phyloP scores from a whole-genome alignment of 2,113 vertebrate species.

The Ceyx cyanopectus region DNA sequence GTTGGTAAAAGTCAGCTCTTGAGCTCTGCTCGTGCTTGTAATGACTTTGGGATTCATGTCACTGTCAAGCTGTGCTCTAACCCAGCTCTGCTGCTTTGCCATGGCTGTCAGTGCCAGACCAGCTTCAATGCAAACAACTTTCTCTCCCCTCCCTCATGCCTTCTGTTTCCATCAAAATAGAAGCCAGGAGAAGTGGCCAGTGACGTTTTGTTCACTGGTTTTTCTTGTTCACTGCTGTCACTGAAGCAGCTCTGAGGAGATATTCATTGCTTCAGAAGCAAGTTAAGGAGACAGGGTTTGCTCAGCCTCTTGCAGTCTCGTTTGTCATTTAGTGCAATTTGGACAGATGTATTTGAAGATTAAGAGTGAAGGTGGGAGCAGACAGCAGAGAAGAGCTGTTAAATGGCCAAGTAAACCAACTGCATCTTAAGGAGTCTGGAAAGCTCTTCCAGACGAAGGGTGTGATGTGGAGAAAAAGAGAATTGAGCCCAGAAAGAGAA shows the following conservation, averaged over 20 bases:
- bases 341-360: slow-evolving; percentile 39
- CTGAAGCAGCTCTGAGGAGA: neutral
- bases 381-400: slow-evolving; percentile 17
- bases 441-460: neutral
- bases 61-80: neutral
- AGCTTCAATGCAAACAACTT: neutral
- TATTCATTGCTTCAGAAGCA: neutral
- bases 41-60: neutral
- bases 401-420: slow-evolving; percentile 37
- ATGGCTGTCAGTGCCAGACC: neutral
- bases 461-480: neutral
- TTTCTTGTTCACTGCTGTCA: neutral
- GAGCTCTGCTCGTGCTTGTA: neutral
- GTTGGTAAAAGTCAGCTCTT: neutral
- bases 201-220: neutral
- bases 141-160: neutral
- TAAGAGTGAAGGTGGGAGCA: slow-evolving; percentile 22
- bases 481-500: neutral
- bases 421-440: slow-evolving; percentile 29
- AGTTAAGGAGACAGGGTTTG: neutral
- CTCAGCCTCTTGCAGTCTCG: neutral
- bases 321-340: slow-evolving; percentile 44
- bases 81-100: neutral
- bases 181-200: neutral
- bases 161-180: slow-evolving; percentile 30